These are phyloP conservation scores for Dissostichus mawsoni DNA, from an alignment of 2,113 vertebrate genomes.

Conservation along the genomic window DNA sequence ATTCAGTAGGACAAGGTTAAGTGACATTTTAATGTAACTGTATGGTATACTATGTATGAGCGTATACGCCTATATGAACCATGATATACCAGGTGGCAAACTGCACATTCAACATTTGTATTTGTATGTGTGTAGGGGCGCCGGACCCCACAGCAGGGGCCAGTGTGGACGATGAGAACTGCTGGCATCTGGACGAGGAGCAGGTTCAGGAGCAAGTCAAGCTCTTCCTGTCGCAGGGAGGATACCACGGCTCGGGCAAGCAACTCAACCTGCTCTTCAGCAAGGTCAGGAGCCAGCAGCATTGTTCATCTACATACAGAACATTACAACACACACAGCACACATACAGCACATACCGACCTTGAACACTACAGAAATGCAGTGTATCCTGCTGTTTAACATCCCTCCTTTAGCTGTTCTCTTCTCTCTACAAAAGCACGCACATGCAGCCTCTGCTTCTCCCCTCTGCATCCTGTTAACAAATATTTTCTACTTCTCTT, in stretches of 20 bases:
- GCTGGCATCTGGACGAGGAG: conserved; percentile 99
- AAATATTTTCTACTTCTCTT: conserved; percentile 25
- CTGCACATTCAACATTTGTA: background rate
- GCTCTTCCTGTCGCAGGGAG: conserved; percentile 97
- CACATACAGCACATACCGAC: conserved; percentile 34
- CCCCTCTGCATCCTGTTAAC: conserved; percentile 33
- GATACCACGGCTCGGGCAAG: conserved; percentile 98
- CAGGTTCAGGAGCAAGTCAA: conserved; percentile 99
- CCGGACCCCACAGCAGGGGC: conserved; percentile 98
- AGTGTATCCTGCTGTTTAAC: background rate
- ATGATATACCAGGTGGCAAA: background rate
- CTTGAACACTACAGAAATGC: background rate
- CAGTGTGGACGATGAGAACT: conserved; percentile 99
- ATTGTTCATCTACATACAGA: conserved; percentile 22
- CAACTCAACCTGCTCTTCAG: conserved; percentile 99
- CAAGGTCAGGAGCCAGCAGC: conserved; percentile 87
- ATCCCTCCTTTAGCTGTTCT: conserved; percentile 20
- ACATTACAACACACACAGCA: conserved; percentile 32
- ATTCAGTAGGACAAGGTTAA: background rate
- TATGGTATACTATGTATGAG: background rate
- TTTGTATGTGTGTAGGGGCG: conserved; percentile 86
- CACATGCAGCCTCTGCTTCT: background rate
- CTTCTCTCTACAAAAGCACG: conserved; percentile 9
- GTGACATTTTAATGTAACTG: too few species aligned
- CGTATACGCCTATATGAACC: too few species aligned